phyloP scores from a whole-genome alignment of 2,113 vertebrate genomes.

The Tragelaphus scriptus region DNA sequence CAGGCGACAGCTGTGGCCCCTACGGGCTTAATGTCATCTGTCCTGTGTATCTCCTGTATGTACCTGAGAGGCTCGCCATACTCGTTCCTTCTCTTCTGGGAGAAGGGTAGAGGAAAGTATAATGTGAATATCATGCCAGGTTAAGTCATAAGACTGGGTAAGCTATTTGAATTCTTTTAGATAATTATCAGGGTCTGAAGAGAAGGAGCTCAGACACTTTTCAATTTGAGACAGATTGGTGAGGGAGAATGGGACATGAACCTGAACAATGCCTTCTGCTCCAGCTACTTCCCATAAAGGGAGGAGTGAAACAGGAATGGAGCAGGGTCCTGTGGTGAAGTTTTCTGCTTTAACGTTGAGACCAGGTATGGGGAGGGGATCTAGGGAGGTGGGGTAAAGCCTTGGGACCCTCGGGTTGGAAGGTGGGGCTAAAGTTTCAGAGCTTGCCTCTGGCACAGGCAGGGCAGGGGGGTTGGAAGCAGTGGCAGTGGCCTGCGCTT shows the following conservation, averaged over 20 bases:
- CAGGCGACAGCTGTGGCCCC: no score
- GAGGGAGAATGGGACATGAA: neutral
- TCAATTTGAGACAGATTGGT: neutral
- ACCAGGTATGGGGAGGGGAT: neutral
- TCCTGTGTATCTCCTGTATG: neutral
- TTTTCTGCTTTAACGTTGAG: neutral
- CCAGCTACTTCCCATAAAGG: neutral
- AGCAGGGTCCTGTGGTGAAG: neutral
- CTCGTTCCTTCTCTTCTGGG: neutral
- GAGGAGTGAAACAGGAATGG: neutral
- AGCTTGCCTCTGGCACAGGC: neutral
- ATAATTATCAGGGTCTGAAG: neutral
- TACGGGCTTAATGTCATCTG: neutral
- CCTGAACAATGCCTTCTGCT: neutral
- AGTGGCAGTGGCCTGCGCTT: neutral
- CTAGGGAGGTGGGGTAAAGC: neutral
- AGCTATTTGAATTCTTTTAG: neutral
- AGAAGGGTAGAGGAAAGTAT: neutral
- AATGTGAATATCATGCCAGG: neutral
- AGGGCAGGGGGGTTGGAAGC: neutral
- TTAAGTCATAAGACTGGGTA: neutral
- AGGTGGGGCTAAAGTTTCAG: neutral
- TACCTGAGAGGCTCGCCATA: neutral
- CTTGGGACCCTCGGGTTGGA: neutral
- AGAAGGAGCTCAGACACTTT: neutral